Base-by-base conservation (phyloP, 30 jellyfish, hydroid and myxozoan species). In the Nemopilema nomurai region DNA sequence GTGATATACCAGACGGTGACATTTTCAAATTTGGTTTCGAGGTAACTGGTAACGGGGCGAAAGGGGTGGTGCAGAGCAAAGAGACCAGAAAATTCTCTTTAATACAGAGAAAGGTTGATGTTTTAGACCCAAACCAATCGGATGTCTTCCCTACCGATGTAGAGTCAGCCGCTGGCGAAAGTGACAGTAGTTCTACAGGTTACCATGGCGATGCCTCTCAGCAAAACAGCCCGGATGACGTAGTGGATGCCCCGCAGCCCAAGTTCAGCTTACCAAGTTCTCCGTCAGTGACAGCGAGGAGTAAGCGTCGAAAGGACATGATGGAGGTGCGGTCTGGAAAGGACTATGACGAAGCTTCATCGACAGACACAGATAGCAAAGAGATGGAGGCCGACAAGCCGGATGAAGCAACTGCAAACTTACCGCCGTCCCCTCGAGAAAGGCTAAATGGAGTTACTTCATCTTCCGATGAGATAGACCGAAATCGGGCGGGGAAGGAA, bases 151-250 rank as follows among this genome's bases (percentile, higher is more conserved):
- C 67, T 16, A 50, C 92, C 13, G 92, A 84, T 25, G 51, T 69
- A 8, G 92, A 84, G 24, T 72, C 87, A 20, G 77, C 50, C 28
- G 74, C 71, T 30, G 92, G 77, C n/a, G 92, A 83, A 32, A 84
- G 92, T 41, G 92, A 84, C 49, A 87, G 92, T 7, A 73, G 30
- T 28, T 84, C 92, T 0, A 71, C 92, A 18, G 92, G 92, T 21
- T 84, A 84, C 67, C 32, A 86, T 65, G 92, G 92, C 20, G 92
- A 84, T 51, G n/a, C 75, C 32, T 84, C 92, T 0, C 92, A 84
- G 67, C 31, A 68, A 18, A 84, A 86, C 49, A 84, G 92, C 41
- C 92, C 92, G 27, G 92, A 84, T 73, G 92, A 84, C 20, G 82
- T 84, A 16, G 49, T 63, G 16, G 30, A 76, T 0, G 90, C 20